These are phyloP conservation scores for Cryptus viduatorius DNA, from an alignment of 2,888 invertebrate species.

Conservation along the genomic window DNA sequence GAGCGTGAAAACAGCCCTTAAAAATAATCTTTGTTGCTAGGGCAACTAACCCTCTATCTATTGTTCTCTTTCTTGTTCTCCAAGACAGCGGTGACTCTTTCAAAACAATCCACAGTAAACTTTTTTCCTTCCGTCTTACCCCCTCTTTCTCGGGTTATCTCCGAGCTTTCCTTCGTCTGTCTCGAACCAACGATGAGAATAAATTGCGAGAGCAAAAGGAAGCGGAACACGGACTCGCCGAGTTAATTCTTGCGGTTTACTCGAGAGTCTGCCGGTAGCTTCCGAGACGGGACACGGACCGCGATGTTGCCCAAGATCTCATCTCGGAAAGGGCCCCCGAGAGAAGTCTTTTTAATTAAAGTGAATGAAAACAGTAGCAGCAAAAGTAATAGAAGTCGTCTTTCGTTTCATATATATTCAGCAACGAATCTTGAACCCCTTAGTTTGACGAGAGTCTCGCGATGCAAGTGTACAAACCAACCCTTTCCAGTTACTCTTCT, in stretches of 20 bases:
- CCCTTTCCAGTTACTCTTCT: constrained; percentile 29
- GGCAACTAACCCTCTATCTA: constrained; percentile 28
- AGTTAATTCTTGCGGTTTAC: constrained; percentile 69
- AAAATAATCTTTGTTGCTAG: constrained; percentile 28
- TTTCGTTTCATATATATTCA: constrained; percentile 48
- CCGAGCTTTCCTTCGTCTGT: constrained; percentile 37
- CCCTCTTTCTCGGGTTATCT: constrained; percentile 39
- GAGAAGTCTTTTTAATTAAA: constrained; percentile 66
- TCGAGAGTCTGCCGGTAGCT: constrained; percentile 56
- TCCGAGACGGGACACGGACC: neutral
- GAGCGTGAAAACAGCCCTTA: constrained; percentile 34
- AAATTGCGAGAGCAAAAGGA: constrained; percentile 52
- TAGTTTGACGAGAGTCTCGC: constrained; percentile 47
- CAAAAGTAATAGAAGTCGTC: constrained; percentile 45
- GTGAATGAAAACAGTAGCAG: constrained; percentile 29
- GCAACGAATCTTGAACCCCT: constrained; percentile 56
- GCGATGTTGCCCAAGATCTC: neutral
- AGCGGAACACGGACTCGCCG: constrained; percentile 53
- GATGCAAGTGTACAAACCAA: constrained; percentile 49
- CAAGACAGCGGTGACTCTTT: constrained; percentile 24
- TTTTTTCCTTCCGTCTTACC: constrained; percentile 61
- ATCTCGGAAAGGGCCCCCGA: constrained; percentile 36
- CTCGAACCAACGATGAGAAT: constrained; percentile 56
- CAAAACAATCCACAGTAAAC: neutral
- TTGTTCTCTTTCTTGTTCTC: constrained; percentile 38